Base-by-base conservation (phyloP, 2,113 vertebrate genomes). In the Mohoua ochrocephala region DNA sequence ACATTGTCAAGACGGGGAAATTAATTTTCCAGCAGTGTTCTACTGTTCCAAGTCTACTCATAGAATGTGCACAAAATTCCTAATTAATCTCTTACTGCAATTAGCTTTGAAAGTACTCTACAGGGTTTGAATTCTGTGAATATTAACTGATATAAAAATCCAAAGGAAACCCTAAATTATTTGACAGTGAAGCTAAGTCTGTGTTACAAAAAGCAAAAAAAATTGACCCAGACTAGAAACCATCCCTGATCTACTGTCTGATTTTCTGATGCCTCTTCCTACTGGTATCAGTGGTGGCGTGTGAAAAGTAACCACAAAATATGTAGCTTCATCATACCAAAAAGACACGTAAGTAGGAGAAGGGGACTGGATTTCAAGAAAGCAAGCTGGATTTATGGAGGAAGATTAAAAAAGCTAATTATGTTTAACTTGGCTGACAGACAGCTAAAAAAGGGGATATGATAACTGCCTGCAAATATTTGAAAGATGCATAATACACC, bases 401-500 rank as follows among this genome's bases (percentile, higher is more conserved):
- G 83, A 93, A 96, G 94, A 97, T 96, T 94, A 79, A 95, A 96
- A 97, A 92, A 94, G 68, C 89, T 91, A 96, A 95, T 96, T 97
- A 91, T 97, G 85, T 95, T 97, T 97, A 92, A 81, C 89, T 97
- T 96, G 95, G 95, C 96, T 93, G 92, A 77, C 69, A 86, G 94
- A 87, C 87, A 91, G 73, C 87, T 88, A 53, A 88, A 89, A 89
- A 93, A 15, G 26, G 79, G 96, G 91, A 93, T 97, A 93, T 95
- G 82, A 95, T 95, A 95, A 91, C 97, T 95, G 89, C 87, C 95
- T 92, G 60, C 81, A 96, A 96, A 89, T 96, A 95, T 97, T 92
- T 84, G 89, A 97, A 97, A 92, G 95, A 96, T 94, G 78, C 75
- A 90, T 90, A 95, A 84, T 69, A 95, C 87, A 95, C 79, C 63